Evolutionary conservation across 1,140 invertebrate genomes (phyloP), one percentile per base, ranked within the genome.

Genomic region (Idris sp.): DNA sequence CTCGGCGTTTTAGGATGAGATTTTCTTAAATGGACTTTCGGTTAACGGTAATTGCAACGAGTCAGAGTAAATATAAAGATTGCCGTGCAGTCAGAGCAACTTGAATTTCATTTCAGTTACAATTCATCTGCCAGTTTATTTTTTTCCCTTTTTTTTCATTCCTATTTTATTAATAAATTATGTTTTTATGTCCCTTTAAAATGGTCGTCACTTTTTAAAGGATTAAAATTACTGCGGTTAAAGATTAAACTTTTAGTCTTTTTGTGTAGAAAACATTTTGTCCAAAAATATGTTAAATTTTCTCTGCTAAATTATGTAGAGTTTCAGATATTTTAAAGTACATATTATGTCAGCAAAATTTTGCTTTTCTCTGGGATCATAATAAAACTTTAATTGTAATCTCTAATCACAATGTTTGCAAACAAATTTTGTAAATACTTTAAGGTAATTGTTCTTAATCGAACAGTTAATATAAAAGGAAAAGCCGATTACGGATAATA

Each of bases 21-120:
- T 86, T 81, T 85, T 79, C 81, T 84, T 83, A 84, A 84, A 83
- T 79, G 74, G 83, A 77, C 74, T 84, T 84, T 79, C 68, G 72
- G 79, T 59, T 65, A 76, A 43, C 22, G 56, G 72, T 79, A 82
- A 82, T 83, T 82, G 77, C 77, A 56, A 49, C 48, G 43, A 77
- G 69, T 79, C 73, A 25, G 58, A 78, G 67, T 77, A 78, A 74
- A 74, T 75, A 76, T 67, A 65, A 73, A 74, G 65, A 74, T 62
- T 65, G 61, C 40, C 30, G 58, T 43, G 28, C 54, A 68, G 49
- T 64, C 43, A 30, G 38, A 41, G 10, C n/a, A 16, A 61, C 40
- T 49, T 33, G 25, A 62, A 59, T 38, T 67, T 35, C 40, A 61
- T 74, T 64, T 49, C n/a, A n/a, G n/a, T n/a, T 56, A 5, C 16